A percentile compares a stretch with the other conserved stretches of the same genome.
These are phyloP conservation scores for Dione vanillae DNA, from an alignment of 2,888 invertebrate species.

Conservation along the genomic window DNA sequence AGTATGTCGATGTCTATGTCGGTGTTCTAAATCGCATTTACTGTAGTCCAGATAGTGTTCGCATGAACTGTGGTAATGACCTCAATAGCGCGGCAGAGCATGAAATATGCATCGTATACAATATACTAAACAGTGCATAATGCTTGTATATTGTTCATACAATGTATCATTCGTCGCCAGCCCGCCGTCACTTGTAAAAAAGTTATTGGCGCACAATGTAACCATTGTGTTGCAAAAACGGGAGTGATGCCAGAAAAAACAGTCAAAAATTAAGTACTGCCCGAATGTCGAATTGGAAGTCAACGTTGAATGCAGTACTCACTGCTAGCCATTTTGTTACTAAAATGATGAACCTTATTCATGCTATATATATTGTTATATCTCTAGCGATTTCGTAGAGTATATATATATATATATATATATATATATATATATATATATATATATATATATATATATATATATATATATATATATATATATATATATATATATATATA, in stretches of 20 bases:
- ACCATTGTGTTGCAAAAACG: constrained; percentile 46
- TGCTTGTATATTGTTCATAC: constrained; percentile 39
- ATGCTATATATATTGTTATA: not conserved
- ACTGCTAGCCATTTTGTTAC: not conserved
- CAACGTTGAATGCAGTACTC: constrained; percentile 17
- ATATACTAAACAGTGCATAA: constrained; percentile 40
- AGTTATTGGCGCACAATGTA: constrained; percentile 47
- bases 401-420: too few species aligned
- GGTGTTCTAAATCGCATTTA: constrained; percentile 27
- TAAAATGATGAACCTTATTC: not conserved
- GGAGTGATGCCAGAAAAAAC: constrained; percentile 44
- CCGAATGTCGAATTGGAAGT: constrained; percentile 36
- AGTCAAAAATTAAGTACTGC: constrained; percentile 41
- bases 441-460: too few species aligned
- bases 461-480: too few species aligned
- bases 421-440: too few species aligned
- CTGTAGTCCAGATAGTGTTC: constrained; percentile 30
- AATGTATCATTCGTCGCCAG: constrained; percentile 41
- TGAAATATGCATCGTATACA: constrained; percentile 42
- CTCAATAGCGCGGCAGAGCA: constrained; percentile 37
- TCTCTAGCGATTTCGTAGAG: too few species aligned
- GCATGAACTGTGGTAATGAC: constrained; percentile 41
- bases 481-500: too few species aligned
- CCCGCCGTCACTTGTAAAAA: constrained; percentile 41
- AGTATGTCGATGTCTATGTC: not conserved